Evolutionary conservation across 2,113 vertebrate genomes (phyloP).

Genomic region (Eonycteris spelaea): DNA sequence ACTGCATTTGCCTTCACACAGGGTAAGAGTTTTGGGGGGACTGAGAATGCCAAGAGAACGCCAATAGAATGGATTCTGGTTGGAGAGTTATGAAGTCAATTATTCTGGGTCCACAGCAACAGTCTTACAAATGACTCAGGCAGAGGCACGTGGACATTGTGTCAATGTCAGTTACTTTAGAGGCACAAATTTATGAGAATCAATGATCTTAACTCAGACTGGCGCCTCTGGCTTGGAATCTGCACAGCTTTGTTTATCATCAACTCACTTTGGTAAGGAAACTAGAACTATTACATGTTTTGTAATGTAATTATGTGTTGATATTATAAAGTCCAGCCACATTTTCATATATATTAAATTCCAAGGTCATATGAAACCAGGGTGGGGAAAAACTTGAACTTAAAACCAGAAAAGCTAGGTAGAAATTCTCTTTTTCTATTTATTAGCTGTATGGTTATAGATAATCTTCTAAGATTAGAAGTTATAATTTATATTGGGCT

Average conservation of each 20-base stretch:
- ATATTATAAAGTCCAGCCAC: neutral
- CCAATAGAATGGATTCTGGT: neutral
- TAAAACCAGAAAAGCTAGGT: neutral
- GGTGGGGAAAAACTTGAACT: neutral
- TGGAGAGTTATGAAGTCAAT: neutral
- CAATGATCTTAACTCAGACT: neutral
- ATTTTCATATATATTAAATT: neutral
- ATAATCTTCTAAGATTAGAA: neutral
- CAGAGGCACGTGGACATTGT: neutral
- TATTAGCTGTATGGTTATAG: neutral
- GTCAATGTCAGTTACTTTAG: neutral
- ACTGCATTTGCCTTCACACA: neutral
- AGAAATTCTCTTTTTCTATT: neutral
- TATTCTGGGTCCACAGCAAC: neutral
- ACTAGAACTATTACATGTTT: neutral
- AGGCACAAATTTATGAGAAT: constrained; percentile 22
- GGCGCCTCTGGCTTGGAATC: neutral
- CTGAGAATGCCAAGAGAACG: neutral
- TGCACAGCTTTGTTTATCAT: neutral
- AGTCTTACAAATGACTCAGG: neutral
- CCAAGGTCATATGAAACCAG: neutral
- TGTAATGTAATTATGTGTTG: neutral
- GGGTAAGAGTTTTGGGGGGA: neutral
- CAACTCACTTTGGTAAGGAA: neutral
- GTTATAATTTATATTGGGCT: neutral